A percentile compares a stretch with the other conserved stretches of the same genome.
Conservation (phyloP, 2,797 vertebrate species). For the Mycteria americana region DNA sequence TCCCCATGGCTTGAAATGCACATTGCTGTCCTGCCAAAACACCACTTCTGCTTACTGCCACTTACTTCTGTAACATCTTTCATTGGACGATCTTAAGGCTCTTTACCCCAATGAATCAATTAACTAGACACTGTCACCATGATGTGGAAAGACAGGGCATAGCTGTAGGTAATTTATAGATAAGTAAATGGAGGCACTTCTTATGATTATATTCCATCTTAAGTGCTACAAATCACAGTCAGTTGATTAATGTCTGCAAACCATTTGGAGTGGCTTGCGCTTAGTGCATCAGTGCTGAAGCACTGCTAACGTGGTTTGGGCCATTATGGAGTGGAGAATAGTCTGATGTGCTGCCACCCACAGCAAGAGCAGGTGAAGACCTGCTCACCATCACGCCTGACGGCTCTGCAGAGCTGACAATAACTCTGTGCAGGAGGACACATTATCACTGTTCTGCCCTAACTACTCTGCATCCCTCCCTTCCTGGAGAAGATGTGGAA, state of each 20-base stretch:
- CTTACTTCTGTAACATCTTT: not conserved
- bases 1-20: not conserved
- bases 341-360: not conserved
- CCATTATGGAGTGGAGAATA: not conserved
- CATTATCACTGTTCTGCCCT: not conserved
- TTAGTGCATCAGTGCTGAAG: not conserved
- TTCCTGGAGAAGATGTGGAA: not conserved
- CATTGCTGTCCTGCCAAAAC: not conserved
- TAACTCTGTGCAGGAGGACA: rapidly evolving
- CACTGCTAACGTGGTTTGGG: not conserved
- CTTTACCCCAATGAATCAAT: not conserved
- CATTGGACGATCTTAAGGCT: not conserved
- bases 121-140: not conserved
- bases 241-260: not conserved
- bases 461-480: rapidly evolving
- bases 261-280: not conserved
- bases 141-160: not conserved
- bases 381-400: not conserved
- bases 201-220: not conserved
- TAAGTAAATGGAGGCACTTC: not conserved
- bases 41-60: not conserved
- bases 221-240: not conserved
- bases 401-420: not conserved
- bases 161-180: slow-evolving; percentile 20
- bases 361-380: not conserved